Conservation (phyloP, 2,888 invertebrate genomes). For the Xestoiulus laeticollis region DNA sequence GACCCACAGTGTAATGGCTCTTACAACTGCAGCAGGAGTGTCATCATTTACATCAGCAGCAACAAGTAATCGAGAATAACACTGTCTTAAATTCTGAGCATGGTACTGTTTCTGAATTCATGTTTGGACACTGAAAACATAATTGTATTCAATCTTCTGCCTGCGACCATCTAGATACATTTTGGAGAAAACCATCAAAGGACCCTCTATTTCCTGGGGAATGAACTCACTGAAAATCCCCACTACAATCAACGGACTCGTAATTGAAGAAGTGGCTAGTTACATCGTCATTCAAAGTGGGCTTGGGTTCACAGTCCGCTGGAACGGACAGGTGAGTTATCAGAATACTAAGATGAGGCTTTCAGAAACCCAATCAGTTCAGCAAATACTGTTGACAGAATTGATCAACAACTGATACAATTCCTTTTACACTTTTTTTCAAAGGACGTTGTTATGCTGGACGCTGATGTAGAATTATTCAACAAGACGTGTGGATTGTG, state of each 20-base stretch:
- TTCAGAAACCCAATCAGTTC: too few species aligned
- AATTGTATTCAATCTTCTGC: conserved; percentile 5
- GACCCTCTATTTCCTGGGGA: conserved; percentile 69
- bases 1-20: conserved; percentile 68
- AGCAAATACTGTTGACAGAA: too few species aligned
- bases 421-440: conserved; percentile 49
- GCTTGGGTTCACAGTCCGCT: conserved; percentile 68
- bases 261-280: conserved; percentile 77
- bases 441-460: conserved; percentile 74
- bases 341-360: not conserved
- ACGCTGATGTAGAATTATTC: conserved; percentile 76
- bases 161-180: conserved; percentile 46
- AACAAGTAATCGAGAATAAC: conserved; percentile 69
- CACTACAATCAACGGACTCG: conserved; percentile 76
- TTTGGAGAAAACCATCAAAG: conserved; percentile 60
- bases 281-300: conserved; percentile 76
- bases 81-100: not conserved
- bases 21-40: conserved; percentile 66
- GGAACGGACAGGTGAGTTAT: conserved; percentile 75
- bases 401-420: conserved; percentile 57
- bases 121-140: not conserved
- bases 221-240: conserved; percentile 74
- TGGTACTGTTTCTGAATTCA: not conserved
- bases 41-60: conserved; percentile 76
- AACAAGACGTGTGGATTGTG: conserved; percentile 84